Evolutionary conservation across 2,113 vertebrate species (phyloP).

Genomic region (Siniperca chuatsi): DNA sequence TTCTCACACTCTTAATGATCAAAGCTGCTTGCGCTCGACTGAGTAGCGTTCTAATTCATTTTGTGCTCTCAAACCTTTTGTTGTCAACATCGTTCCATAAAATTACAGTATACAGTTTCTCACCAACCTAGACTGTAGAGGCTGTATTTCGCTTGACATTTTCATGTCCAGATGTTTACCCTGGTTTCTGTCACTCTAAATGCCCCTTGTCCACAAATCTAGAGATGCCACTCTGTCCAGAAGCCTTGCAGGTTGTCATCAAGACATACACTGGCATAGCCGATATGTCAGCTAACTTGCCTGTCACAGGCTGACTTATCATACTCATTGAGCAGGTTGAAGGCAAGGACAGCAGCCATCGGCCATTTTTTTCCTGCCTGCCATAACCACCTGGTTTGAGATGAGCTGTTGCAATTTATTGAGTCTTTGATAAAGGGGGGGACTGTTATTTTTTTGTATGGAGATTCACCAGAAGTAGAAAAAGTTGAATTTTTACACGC

Average conservation of each 20-base stretch:
- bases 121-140: background rate
- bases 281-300: background rate
- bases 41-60: no score
- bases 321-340: background rate
- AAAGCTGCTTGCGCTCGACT: no score
- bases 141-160: background rate
- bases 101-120: background rate
- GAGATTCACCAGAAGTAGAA: background rate
- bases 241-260: conserved; percentile 5
- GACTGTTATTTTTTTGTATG: background rate
- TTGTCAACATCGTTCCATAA: background rate
- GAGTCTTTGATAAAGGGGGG: background rate
- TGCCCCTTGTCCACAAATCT: background rate
- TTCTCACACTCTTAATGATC: no score
- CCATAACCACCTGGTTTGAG: background rate
- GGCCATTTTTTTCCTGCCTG: conserved; percentile 11
- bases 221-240: background rate
- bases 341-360: conserved; percentile 19
- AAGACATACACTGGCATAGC: background rate
- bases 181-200: background rate
- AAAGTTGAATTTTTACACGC: background rate
- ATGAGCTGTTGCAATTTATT: conserved; percentile 11
- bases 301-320: conserved; percentile 32
- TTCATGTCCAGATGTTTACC: background rate
- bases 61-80: background rate